Evolutionary conservation across 2,797 vertebrate species (phyloP), one percentile per base, ranked within the genome.

Genomic region (Tragelaphus oryx): DNA sequence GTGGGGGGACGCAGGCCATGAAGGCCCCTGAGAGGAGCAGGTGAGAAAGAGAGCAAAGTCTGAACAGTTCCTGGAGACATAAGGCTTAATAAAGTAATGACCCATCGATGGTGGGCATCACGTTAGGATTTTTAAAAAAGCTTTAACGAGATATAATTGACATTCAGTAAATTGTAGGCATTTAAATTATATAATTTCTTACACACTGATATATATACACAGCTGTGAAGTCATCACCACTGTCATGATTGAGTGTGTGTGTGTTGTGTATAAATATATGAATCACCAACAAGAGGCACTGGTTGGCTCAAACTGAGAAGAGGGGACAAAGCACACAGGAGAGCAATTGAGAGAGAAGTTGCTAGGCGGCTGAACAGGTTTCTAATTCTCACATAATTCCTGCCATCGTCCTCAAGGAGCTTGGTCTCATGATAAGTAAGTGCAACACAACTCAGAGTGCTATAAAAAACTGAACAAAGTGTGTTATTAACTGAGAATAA

Each of bases 391-490:
- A 46, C n/a, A 8, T 13, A 37, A 57, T 6, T 75, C 60, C 62
- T 89, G 60, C 76, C 20, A 65, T 65, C 30, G 37, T 78, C 50
- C 79, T 87, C n/a, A 48, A 41, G 50, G 75, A 20, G 33, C 5
- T 75, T 33, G 12, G 22, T 59, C 50, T 81, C 62, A 95, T 44
- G 82, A 55, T 54, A 48, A 97, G 2, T 10, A 54, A 92, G 68
- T 68, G 28, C 57, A 87, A 74, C 22, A 6, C n/a, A 93, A 80
- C 26, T 78, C 54, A 46, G 20, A 87, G 50, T 65, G 76, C 79
- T 71, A 94, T 68, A 85, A 89, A 96, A 91, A 46, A 78, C 10
- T 41, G 44, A 89, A 82, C 30, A 79, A 41, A 94, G 37, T 65
- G 11, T 83, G 20, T 57, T 60, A 18, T 57, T 93, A 85, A 92